These are phyloP conservation scores for Zelleria hepariella DNA, from an alignment of 2,888 invertebrate species.

Conservation along the genomic window DNA sequence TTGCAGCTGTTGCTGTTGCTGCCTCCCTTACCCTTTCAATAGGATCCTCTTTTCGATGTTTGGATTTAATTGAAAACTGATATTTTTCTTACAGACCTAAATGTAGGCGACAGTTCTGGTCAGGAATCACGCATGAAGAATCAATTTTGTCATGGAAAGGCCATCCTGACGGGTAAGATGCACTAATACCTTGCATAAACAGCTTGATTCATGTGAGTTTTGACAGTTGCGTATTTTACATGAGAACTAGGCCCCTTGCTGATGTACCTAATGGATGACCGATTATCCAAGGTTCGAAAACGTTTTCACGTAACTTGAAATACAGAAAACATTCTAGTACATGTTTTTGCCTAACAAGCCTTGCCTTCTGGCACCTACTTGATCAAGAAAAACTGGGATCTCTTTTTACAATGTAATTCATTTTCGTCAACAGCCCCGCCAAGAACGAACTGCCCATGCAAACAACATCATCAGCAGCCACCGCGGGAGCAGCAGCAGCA, in stretches of 20 bases:
- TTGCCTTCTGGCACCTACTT: neutral
- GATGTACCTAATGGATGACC: too few species aligned
- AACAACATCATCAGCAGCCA: neutral
- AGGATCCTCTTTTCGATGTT: too few species aligned
- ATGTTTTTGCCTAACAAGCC: neutral
- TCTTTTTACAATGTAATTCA: neutral
- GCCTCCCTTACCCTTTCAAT: too few species aligned
- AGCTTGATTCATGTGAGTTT: too few species aligned
- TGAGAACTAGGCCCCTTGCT: too few species aligned
- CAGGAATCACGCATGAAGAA: slow-evolving; percentile 48
- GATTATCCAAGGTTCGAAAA: too few species aligned
- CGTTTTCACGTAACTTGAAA: too few species aligned
- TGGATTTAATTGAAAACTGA: slow-evolving; percentile 6
- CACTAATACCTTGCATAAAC: neutral
- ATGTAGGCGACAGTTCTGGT: slow-evolving; percentile 52
- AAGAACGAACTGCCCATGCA: neutral
- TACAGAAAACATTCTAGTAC: too few species aligned
- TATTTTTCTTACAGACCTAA: slow-evolving; percentile 31
- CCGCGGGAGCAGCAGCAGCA: neutral
- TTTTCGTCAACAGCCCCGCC: neutral
- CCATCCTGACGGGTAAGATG: slow-evolving; percentile 53
- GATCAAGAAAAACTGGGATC: neutral
- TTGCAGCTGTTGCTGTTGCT: too few species aligned
- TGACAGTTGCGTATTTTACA: too few species aligned
- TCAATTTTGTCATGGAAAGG: slow-evolving; percentile 43